Base-by-base conservation (phyloP, 53 echinoderm and acorn worm species). In the Stichopus horrens region DNA sequence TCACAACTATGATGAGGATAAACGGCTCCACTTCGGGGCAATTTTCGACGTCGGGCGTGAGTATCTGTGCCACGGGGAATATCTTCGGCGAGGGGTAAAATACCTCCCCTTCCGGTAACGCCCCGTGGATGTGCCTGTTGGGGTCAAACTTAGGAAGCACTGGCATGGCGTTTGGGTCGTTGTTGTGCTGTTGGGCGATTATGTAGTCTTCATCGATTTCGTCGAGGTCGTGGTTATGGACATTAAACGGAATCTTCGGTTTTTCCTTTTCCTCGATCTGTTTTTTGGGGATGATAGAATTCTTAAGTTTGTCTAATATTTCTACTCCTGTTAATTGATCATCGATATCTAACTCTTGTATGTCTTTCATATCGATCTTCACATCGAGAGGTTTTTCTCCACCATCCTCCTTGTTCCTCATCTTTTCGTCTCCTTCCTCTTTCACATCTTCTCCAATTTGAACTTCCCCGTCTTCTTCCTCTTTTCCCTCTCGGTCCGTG, bases 41-140 rank as follows among this genome's bases (percentile, higher is more conserved):
- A 5, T 51, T 16, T 9, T 53, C 88, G 53, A 80, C 52, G 16
- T 86, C 52, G 7, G 98, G 98, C n/a, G 16, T 88, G 4, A 82
- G 86, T 5, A 91, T 76, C 21, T 94, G 13, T 53, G 75, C 58
- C 22, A 97, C 98, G 5, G 98, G 98, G 67, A 97, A 97, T 9
- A 94, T 79, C 86, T 95, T 97, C 14, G 98, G 95, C 9, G 79
- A 75, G 0, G 96, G 93, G 5, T 88, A 80, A 18, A 88, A 88
- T 58, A 81, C 74, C 51, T 86, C 82, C n/a, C 73, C 65, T 13
- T 86, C 83, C 2, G 82, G 73, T 11, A 74, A 23, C 8, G 77
- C 66, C 10, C 75, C 88, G 7, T 91, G 76, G 57, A 93, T 88
- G 63, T 93, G 94, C 71, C 74, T 91, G 75, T 93, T 76, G 0